These are phyloP conservation scores for Syngnathus acus DNA, from an alignment of 2,797 vertebrate species.

Conservation along the genomic window DNA sequence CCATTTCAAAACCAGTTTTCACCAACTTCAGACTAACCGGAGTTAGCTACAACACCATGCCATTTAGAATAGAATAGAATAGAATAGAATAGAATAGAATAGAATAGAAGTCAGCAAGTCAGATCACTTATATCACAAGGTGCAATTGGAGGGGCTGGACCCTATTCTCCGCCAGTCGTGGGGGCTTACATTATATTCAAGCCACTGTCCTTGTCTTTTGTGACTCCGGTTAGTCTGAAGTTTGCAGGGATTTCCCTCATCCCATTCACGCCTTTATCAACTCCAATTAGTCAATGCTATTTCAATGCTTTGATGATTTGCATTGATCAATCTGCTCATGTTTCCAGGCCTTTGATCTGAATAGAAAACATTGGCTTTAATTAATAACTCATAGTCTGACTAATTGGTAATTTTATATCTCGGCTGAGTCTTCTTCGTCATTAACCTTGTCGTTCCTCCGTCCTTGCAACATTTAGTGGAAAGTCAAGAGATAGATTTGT, in stretches of 20 bases:
- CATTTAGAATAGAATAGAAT: too few species aligned
- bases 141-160: too few species aligned
- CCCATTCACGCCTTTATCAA: background rate
- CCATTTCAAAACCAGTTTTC: too few species aligned
- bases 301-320: slow-evolving; percentile 8
- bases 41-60: too few species aligned
- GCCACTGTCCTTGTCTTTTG: background rate
- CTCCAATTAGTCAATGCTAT: slow-evolving; percentile 16
- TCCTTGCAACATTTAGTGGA: slow-evolving; percentile 19
- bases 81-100: too few species aligned
- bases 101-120: too few species aligned
- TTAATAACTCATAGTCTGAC: slow-evolving; percentile 20
- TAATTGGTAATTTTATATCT: slow-evolving; percentile 23
- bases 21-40: too few species aligned
- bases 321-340: slow-evolving; percentile 14
- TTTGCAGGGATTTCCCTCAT: background rate
- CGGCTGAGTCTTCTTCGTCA: slow-evolving; percentile 10
- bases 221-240: background rate
- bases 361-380: slow-evolving; percentile 10
- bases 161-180: too few species aligned
- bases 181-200: too few species aligned
- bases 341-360: slow-evolving; percentile 25
- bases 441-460: slow-evolving; percentile 9
- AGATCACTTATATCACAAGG: too few species aligned
- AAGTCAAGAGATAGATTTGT: slow-evolving; percentile 12